phyloP scores from a whole-genome alignment of 2,797 vertebrate species.

The Prunella strophiata region DNA sequence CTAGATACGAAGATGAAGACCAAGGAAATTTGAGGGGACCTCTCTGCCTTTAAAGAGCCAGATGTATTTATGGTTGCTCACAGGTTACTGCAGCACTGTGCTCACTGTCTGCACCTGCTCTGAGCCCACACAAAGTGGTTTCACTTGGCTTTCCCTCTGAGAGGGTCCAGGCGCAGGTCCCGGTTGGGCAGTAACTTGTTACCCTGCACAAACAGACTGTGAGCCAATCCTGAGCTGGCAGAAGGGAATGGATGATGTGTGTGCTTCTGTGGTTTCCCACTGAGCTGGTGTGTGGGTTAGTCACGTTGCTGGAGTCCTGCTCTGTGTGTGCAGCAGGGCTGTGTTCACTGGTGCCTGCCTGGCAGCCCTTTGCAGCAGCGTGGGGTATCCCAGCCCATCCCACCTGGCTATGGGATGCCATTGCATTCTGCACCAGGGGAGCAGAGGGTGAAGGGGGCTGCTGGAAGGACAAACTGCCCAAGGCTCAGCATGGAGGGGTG shows the following conservation, averaged over 20 bases:
- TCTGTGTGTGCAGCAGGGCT: background rate
- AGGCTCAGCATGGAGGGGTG: background rate
- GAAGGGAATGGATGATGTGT: background rate
- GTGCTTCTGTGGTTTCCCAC: background rate
- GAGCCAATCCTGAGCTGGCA: background rate
- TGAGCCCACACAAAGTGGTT: background rate
- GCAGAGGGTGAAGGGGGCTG: background rate
- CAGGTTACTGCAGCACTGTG: constrained; percentile 43
- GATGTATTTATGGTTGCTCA: constrained; percentile 29
- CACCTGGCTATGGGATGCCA: background rate
- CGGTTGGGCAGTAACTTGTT: constrained; percentile 9
- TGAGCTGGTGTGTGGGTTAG: background rate
- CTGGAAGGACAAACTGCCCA: background rate
- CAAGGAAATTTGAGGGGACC: constrained; percentile 32
- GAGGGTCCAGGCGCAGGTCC: background rate
- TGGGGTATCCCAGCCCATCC: background rate
- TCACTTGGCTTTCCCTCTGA: background rate
- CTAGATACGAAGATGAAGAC: constrained; percentile 57
- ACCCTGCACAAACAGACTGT: background rate
- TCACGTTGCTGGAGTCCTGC: background rate
- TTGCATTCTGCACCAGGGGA: accelerated
- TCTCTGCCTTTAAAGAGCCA: constrained; percentile 22
- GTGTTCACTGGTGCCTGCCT: background rate
- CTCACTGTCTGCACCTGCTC: constrained; percentile 34
- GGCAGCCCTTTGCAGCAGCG: background rate